phyloP scores from a whole-genome alignment of 2,113 vertebrate genomes.

The Catharus fuscescens region DNA sequence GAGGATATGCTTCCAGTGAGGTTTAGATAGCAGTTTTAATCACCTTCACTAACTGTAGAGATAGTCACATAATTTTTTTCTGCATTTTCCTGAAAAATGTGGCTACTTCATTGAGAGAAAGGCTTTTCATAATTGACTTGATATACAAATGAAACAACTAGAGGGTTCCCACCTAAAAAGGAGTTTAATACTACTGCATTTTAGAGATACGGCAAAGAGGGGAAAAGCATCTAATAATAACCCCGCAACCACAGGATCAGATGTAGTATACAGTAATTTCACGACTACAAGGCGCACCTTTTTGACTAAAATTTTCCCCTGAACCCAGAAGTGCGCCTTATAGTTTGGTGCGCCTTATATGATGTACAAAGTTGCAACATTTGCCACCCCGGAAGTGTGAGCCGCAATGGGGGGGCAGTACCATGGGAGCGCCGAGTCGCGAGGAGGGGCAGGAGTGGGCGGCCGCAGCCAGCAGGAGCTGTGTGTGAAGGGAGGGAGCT shows the following conservation, averaged over 20 bases:
- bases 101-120: neutral
- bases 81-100: neutral
- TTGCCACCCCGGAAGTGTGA: no score
- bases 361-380: no score
- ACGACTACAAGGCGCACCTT: no score
- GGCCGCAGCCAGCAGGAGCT: no score
- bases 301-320: no score
- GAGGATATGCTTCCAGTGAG: fast-evolving
- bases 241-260: neutral
- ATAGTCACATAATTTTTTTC: neutral
- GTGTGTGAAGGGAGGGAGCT: no score
- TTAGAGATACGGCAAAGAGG: neutral
- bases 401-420: no score
- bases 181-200: neutral
- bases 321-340: no score
- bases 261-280: neutral
- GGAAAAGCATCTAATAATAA: neutral
- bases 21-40: neutral
- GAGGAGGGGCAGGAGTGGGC: no score
- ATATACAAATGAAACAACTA: neutral
- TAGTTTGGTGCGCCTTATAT: no score
- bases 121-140: neutral
- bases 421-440: no score
- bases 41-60: neutral
- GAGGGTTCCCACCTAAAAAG: neutral